phyloP scores from a whole-genome alignment of 2,113 vertebrate genomes.

The Motacilla tschutschensis region DNA sequence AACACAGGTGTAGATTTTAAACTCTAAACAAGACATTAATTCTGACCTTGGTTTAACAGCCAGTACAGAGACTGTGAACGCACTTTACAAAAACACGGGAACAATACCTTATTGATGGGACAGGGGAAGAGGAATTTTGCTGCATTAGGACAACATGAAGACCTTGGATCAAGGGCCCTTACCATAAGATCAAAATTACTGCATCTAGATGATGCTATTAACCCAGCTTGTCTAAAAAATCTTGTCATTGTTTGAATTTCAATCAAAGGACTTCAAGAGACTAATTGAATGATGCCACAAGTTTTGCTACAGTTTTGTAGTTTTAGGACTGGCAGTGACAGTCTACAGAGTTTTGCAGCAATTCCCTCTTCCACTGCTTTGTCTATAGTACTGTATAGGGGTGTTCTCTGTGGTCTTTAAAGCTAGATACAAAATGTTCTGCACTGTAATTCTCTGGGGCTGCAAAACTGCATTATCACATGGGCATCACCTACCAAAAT shows the following conservation, averaged over 20 bases:
- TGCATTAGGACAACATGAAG: background rate
- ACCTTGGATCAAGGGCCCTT: background rate
- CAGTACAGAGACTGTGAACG: background rate
- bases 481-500: background rate
- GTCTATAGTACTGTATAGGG: background rate
- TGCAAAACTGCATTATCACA: background rate
- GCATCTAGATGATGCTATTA: background rate
- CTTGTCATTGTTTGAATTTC: background rate
- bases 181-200: background rate
- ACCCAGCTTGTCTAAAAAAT: background rate
- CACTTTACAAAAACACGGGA: background rate
- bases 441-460: background rate
- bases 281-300: background rate
- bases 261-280: background rate
- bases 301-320: background rate
- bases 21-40: background rate
- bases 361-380: background rate
- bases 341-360: background rate
- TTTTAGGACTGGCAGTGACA: background rate
- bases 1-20: background rate
- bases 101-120: background rate
- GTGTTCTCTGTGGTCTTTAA: background rate
- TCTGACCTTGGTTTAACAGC: background rate
- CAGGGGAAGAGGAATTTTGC: background rate
- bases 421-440: background rate